A percentile compares a stretch with the other conserved stretches of the same genome.
Conservation (phyloP, 2,113 vertebrate species). For the Pipa parva region DNA sequence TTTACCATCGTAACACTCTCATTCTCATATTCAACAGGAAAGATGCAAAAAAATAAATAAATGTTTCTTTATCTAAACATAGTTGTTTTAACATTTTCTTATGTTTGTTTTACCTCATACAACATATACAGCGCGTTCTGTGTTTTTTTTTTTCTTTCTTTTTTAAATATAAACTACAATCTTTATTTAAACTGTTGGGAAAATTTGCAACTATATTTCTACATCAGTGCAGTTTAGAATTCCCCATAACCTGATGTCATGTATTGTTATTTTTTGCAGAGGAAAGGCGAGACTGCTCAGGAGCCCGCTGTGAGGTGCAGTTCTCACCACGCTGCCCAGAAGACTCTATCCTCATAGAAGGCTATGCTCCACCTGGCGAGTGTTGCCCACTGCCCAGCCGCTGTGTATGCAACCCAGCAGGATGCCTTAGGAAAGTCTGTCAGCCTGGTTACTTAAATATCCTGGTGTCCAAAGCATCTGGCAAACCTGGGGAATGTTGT, state of each 20-base stretch:
- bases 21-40: too few species aligned
- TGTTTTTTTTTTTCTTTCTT: too few species aligned
- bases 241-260: conserved; percentile 36
- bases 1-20: too few species aligned
- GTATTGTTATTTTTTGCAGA: conserved; percentile 64
- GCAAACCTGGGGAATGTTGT: conserved; percentile 85
- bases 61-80: too few species aligned
- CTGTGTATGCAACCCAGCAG: conserved; percentile 81
- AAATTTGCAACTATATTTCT: too few species aligned
- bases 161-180: too few species aligned
- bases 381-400: conserved; percentile 85
- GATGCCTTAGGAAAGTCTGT: conserved; percentile 85
- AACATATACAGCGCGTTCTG: too few species aligned
- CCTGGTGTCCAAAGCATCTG: conserved; percentile 81
- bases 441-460: conserved; percentile 85
- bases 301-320: conserved; percentile 85
- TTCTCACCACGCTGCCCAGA: conserved; percentile 86
- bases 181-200: too few species aligned
- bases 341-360: conserved; percentile 85
- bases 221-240: neutral
- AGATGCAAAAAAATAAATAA: too few species aligned
- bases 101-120: too few species aligned
- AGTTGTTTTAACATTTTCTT: too few species aligned
- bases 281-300: conserved; percentile 84
- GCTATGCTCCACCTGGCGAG: conserved; percentile 82